These are phyloP conservation scores for Anguilla obscura DNA, from an alignment of 2,797 vertebrate species.

Conservation along the genomic window DNA sequence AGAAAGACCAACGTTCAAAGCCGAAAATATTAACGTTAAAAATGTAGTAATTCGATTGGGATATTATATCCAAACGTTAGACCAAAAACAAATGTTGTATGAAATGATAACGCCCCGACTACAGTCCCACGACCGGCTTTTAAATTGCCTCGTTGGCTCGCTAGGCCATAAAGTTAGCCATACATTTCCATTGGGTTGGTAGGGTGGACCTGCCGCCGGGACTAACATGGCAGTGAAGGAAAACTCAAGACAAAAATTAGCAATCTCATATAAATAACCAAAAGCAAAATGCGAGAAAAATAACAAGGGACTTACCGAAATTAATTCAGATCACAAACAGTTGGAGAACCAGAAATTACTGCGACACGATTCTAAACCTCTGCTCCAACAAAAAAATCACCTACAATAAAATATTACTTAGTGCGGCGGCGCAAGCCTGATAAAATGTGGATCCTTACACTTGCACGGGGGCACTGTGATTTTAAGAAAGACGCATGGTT, in stretches of 20 bases:
- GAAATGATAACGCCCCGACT: background rate
- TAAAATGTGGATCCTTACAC: constrained; percentile 32
- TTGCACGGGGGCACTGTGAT: background rate
- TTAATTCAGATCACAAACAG: constrained; percentile 80
- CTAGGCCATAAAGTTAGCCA: constrained; percentile 2
- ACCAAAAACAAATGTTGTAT: too few relatives aligned
- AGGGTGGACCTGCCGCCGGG: background rate
- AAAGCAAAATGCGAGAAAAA: background rate
- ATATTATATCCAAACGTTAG: background rate
- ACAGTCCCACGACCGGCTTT: background rate
- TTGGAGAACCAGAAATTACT: constrained; percentile 62
- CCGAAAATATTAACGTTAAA: background rate
- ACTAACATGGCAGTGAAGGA: background rate
- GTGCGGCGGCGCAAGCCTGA: constrained; percentile 59
- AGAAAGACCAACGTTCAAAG: background rate
- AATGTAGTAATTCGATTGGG: background rate
- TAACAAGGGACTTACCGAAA: constrained; percentile 68
- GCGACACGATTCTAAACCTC: constrained; percentile 49
- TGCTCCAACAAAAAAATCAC: constrained; percentile 65
- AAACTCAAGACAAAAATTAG: background rate
- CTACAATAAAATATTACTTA: constrained; percentile 51
- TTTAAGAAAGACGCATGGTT: background rate
- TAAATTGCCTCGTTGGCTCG: constrained; percentile 2
- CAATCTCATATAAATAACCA: background rate
- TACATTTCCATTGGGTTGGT: background rate